Evolutionary conservation across 2,797 vertebrate species (phyloP).

Genomic region (Centropyge bicolor): DNA sequence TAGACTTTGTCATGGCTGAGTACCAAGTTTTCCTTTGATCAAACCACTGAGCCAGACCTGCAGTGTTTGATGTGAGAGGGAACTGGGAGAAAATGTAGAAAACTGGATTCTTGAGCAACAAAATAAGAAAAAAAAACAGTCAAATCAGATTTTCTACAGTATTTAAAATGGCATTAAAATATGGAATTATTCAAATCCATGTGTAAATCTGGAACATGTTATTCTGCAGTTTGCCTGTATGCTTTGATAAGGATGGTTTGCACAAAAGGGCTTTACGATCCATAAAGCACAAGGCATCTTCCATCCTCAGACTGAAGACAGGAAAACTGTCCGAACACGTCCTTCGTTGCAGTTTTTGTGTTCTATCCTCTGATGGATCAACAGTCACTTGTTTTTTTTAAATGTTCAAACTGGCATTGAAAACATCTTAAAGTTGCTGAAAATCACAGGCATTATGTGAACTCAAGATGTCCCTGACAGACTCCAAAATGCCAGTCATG

Average conservation of each 20-base stretch:
- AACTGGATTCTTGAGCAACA: conserved; percentile 32
- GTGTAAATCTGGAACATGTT: no score
- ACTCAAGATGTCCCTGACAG: conserved; percentile 75
- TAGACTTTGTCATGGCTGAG: not conserved
- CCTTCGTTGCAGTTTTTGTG: not conserved
- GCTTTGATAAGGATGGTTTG: not conserved
- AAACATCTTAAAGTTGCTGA: conserved; percentile 63
- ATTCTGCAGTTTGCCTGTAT: not conserved
- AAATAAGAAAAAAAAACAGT: conserved; percentile 14
- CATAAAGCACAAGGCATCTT: not conserved
- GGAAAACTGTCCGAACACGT: not conserved
- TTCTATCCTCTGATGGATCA: conserved; percentile 4
- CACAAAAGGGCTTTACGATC: not conserved
- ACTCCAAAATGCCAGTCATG: conserved; percentile 75
- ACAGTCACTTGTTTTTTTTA: conserved; percentile 24
- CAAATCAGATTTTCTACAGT: no score
- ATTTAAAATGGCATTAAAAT: not conserved
- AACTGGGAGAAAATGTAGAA: not conserved
- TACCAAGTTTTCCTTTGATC: not conserved
- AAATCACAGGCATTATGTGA: conserved; percentile 68
- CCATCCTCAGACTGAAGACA: not conserved
- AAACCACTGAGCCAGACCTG: not conserved
- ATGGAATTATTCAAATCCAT: not conserved
- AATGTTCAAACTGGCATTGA: conserved; percentile 52
- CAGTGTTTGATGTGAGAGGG: not conserved